Percentiles rank a stretch among this genome's conserved stretches.
Evolutionary conservation across 2,888 invertebrate genomes (phyloP).

Genomic region (Polydrusus cervinus): DNA sequence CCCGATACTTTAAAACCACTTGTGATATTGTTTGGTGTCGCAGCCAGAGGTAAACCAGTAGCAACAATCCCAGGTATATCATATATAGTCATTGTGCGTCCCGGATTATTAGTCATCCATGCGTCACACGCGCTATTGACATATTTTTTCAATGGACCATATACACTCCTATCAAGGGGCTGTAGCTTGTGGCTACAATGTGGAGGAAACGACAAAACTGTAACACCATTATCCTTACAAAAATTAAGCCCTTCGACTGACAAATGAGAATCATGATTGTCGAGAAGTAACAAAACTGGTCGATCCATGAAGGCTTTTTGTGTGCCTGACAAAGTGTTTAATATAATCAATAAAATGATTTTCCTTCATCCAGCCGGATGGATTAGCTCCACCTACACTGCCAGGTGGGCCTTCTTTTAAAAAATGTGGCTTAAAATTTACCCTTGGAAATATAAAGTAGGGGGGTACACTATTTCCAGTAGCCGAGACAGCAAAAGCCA

Average conservation of each 20-base stretch:
- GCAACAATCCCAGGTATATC: slow-evolving; percentile 24
- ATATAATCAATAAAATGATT: too few relatives aligned
- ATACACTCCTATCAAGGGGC: slow-evolving; percentile 44
- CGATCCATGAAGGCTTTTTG: slow-evolving; percentile 30
- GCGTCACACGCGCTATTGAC: slow-evolving; percentile 42
- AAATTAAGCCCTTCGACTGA: neutral
- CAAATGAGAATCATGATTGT: slow-evolving; percentile 49
- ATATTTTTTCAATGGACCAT: slow-evolving; percentile 52
- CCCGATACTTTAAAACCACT: slow-evolving; percentile 8
- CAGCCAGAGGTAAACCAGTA: slow-evolving; percentile 10
- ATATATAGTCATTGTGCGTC: slow-evolving; percentile 50
- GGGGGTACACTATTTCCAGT: too few relatives aligned
- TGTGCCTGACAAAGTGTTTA: too few relatives aligned
- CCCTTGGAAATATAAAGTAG: too few relatives aligned
- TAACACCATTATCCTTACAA: slow-evolving; percentile 7
- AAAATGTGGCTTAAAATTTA: too few relatives aligned
- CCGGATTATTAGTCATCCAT: slow-evolving; percentile 53
- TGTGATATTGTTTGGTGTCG: slow-evolving; percentile 21
- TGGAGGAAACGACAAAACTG: slow-evolving; percentile 13
- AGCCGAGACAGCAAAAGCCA: too few relatives aligned
- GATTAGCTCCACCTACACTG: too few relatives aligned
- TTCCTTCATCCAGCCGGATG: too few relatives aligned
- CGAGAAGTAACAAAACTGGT: slow-evolving; percentile 50
- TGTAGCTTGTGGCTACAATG: slow-evolving; percentile 21
- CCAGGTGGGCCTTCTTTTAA: too few relatives aligned